Percentiles rank a stretch among this genome's conserved stretches.
phyloP scores from a whole-genome alignment of 1,140 invertebrate species.

The Steinernema feltiae region DNA sequence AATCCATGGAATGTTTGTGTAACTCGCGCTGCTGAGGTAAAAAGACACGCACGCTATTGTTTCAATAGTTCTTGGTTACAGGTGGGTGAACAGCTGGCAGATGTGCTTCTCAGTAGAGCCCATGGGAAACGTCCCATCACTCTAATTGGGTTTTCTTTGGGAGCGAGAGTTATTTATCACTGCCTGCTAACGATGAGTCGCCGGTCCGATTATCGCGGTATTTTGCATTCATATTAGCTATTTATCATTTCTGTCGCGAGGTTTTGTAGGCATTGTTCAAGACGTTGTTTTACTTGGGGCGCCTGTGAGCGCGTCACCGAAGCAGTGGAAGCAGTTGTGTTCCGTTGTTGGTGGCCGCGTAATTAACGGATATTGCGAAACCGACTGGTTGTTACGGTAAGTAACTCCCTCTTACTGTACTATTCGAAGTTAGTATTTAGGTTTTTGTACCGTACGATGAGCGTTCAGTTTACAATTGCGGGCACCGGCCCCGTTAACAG shows the following conservation, averaged over 20 bases:
- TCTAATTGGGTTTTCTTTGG: slow-evolving; percentile 69
- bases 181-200: slow-evolving; percentile 63
- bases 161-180: slow-evolving; percentile 70
- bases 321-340: slow-evolving; percentile 58
- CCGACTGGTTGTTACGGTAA: slow-evolving; percentile 61
- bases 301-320: slow-evolving; percentile 60
- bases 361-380: slow-evolving; percentile 62
- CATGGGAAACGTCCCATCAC: slow-evolving; percentile 71
- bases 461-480: slow-evolving; percentile 59
- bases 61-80: too few relatives aligned
- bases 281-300: slow-evolving; percentile 70
- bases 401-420: background rate
- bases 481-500: slow-evolving; percentile 59
- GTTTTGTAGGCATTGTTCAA: slow-evolving; percentile 65
- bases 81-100: slow-evolving; percentile 68
- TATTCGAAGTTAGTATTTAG: slow-evolving; percentile 20
- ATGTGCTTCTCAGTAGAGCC: slow-evolving; percentile 65
- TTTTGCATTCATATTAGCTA: slow-evolving; percentile 22
- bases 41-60: too few relatives aligned
- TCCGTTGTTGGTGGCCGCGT: slow-evolving; percentile 60
- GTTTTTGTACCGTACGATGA: slow-evolving; percentile 60
- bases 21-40: slow-evolving; percentile 64
- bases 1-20: slow-evolving; percentile 73
- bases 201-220: slow-evolving; percentile 59
- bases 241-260: slow-evolving; percentile 7